phyloP scores from a whole-genome alignment of 2,113 vertebrate genomes.

The Cyprichromis sp. region DNA sequence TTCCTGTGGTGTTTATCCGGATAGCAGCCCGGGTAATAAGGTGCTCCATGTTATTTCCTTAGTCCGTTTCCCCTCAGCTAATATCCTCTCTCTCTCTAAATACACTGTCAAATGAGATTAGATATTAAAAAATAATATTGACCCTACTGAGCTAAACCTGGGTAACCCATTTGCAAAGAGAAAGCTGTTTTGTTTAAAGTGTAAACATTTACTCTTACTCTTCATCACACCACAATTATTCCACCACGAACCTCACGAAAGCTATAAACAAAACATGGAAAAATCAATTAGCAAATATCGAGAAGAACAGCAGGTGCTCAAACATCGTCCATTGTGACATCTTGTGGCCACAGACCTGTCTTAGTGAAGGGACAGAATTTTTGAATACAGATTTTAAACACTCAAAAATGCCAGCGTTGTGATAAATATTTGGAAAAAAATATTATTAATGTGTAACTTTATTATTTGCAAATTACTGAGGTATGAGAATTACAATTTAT shows the following conservation, averaged over 20 bases:
- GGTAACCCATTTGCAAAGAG: background rate
- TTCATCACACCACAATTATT: background rate
- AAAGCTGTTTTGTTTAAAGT: background rate
- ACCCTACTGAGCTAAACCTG: background rate
- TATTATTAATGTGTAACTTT: background rate
- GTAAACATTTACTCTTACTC: background rate
- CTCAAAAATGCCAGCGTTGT: background rate
- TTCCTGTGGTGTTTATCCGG: background rate
- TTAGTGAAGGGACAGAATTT: background rate
- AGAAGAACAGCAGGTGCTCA: background rate
- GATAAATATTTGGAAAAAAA: background rate
- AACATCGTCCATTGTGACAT: background rate
- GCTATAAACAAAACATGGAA: background rate
- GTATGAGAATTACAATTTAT: background rate
- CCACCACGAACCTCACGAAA: background rate
- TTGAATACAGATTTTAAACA: background rate
- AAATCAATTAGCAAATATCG: background rate
- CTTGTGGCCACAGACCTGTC: background rate
- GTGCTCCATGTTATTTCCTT: background rate
- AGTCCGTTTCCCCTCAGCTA: background rate
- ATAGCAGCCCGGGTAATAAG: background rate
- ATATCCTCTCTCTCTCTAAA: background rate
- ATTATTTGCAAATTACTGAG: background rate
- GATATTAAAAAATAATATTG: background rate
- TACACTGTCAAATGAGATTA: background rate